Conservation (phyloP, 2,888 invertebrate genomes). For the Gymnoscelis rufifasciata region DNA sequence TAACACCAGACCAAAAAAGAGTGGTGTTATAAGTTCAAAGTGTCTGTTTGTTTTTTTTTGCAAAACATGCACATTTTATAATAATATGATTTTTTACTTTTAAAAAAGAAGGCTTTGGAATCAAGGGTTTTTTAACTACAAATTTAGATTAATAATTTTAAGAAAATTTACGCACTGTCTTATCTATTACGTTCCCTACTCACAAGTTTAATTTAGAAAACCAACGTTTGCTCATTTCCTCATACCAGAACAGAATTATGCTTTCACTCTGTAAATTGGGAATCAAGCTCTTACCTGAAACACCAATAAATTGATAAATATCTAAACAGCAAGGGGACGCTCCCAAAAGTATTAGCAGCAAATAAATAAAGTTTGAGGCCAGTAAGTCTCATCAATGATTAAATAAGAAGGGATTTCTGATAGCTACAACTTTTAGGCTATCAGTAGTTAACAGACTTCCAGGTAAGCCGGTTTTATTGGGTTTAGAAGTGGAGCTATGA, state of each 20-base stretch:
- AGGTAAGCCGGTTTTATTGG: conserved; percentile 23
- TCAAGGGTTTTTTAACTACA: too few species aligned
- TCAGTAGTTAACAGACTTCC: conserved; percentile 25
- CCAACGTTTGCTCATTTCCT: too few species aligned
- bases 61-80: too few species aligned
- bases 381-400: conserved; percentile 25
- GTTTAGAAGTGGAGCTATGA: conserved; percentile 7
- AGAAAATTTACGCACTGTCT: too few species aligned
- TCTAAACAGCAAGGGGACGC: conserved; percentile 17
- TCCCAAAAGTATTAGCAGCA: conserved; percentile 26
- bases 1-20: too few species aligned
- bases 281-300: background rate
- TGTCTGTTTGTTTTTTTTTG: too few species aligned
- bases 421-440: conserved; percentile 27
- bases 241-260: background rate
- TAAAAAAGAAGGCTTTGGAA: too few species aligned
- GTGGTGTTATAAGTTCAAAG: too few species aligned
- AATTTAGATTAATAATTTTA: too few species aligned
- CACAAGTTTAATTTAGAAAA: too few species aligned
- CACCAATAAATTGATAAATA: conserved; percentile 18
- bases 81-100: too few species aligned
- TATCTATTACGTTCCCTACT: too few species aligned
- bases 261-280: background rate
- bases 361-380: conserved; percentile 27
- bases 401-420: conserved; percentile 25